Evolutionary conservation across 2,888 invertebrate species (phyloP).

Genomic region (Parnassius mnemosyne): DNA sequence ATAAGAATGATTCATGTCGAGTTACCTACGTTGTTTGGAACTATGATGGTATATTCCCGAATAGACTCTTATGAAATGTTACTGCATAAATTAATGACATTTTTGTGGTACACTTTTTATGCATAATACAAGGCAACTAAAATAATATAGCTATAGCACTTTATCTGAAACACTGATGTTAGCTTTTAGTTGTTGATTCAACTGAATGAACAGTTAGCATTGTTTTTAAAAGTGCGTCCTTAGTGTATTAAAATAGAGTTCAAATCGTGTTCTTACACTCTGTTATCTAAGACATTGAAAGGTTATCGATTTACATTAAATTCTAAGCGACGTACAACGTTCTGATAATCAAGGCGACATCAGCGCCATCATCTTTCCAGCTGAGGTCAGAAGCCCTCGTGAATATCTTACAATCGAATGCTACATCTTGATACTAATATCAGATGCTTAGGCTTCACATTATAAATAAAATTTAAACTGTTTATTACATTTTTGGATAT

Average conservation of each 20-base stretch:
- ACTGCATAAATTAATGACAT: too few species aligned
- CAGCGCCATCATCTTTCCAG: slow-evolving; percentile 24
- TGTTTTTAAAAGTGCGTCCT: slow-evolving; percentile 7
- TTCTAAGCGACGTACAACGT: slow-evolving; percentile 26
- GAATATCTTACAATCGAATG: slow-evolving; percentile 25
- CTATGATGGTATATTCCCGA: too few species aligned
- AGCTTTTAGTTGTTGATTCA: slow-evolving; percentile 5
- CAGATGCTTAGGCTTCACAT: slow-evolving; percentile 12
- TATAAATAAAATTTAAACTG: not conserved
- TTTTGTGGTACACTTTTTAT: too few species aligned
- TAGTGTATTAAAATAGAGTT: slow-evolving; percentile 15
- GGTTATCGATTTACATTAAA: slow-evolving; percentile 28
- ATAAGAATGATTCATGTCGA: too few species aligned
- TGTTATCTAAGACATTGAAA: slow-evolving; percentile 21
- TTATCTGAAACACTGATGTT: not conserved
- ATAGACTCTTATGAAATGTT: too few species aligned
- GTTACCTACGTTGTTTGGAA: too few species aligned
- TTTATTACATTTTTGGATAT: too few species aligned
- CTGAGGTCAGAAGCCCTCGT: slow-evolving; percentile 22
- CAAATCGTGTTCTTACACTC: slow-evolving; percentile 15
- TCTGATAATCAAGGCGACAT: slow-evolving; percentile 26
- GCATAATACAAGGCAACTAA: too few species aligned
- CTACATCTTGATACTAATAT: slow-evolving; percentile 17
- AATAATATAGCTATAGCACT: too few species aligned
- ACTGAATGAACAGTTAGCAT: slow-evolving; percentile 9